A percentile compares a stretch with the other conserved stretches of the same genome.
Conservation (phyloP, 1,140 invertebrate species). For the Ridgeia piscesae region DNA sequence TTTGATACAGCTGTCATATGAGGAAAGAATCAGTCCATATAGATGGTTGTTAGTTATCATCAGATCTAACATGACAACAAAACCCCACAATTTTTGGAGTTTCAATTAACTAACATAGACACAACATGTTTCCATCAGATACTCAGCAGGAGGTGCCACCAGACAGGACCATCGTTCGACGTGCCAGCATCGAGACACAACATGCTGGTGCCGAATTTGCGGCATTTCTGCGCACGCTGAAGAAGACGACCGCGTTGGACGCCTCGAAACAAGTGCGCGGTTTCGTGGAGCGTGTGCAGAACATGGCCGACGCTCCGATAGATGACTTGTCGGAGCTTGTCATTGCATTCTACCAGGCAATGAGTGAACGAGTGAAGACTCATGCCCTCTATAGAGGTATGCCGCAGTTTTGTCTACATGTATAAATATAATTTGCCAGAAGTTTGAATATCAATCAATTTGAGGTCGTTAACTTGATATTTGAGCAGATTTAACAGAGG, state of each 20-base stretch:
- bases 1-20: too few species aligned
- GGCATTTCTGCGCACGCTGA: slow-evolving; percentile 52
- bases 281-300: slow-evolving; percentile 70
- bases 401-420: background rate
- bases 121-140: background rate
- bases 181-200: slow-evolving; percentile 54
- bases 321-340: slow-evolving; percentile 87
- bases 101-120: background rate
- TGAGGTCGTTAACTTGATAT: too few species aligned
- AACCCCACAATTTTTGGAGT: background rate
- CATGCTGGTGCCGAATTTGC: slow-evolving; percentile 55
- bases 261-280: slow-evolving; percentile 66
- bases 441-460: too few species aligned
- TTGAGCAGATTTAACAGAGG: too few species aligned
- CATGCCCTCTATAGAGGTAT: slow-evolving; percentile 70
- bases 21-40: background rate
- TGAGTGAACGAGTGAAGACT: slow-evolving; percentile 68
- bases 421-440: background rate
- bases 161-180: slow-evolving; percentile 34
- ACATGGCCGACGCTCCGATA: slow-evolving; percentile 68
- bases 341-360: slow-evolving; percentile 86
- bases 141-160: background rate
- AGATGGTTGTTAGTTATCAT: background rate
- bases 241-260: slow-evolving; percentile 65
- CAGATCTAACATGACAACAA: background rate